phyloP scores from a whole-genome alignment of 2,113 vertebrate species.

The Rhadina sibilatrix region DNA sequence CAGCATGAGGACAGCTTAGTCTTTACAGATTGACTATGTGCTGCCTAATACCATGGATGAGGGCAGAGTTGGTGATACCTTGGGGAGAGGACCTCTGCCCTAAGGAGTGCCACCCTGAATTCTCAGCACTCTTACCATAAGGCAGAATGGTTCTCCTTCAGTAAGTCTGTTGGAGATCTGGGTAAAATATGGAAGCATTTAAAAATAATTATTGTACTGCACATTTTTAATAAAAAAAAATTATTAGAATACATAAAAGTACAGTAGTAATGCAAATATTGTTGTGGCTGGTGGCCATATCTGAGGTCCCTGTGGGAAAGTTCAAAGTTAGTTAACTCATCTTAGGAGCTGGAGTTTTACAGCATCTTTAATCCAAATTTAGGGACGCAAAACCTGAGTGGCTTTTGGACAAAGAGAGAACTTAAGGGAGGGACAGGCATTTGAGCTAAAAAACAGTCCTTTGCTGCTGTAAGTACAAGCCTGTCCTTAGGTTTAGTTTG shows the following conservation, averaged over 20 bases:
- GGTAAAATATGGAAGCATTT: not conserved
- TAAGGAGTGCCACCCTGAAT: not conserved
- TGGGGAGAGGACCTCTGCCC: not conserved
- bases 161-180: not conserved
- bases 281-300: not conserved
- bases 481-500: constrained; percentile 9
- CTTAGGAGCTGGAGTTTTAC: not conserved
- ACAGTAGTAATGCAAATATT: not conserved
- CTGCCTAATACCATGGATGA: not conserved
- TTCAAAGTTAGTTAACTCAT: not conserved
- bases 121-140: not conserved
- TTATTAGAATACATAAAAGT: not conserved
- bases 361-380: not conserved
- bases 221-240: not conserved
- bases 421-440: not conserved
- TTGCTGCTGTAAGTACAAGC: not conserved
- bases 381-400: not conserved
- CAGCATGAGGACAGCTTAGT: not conserved
- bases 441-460: not conserved
- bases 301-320: not conserved
- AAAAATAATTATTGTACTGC: not conserved
- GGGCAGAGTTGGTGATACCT: not conserved
- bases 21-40: not conserved
- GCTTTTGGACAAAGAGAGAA: not conserved
- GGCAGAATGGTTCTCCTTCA: not conserved